Evolutionary conservation across 92 coral and sea anemone species (phyloP), one percentile per base, ranked within the genome.

Genomic region (Palythoa grandis): DNA sequence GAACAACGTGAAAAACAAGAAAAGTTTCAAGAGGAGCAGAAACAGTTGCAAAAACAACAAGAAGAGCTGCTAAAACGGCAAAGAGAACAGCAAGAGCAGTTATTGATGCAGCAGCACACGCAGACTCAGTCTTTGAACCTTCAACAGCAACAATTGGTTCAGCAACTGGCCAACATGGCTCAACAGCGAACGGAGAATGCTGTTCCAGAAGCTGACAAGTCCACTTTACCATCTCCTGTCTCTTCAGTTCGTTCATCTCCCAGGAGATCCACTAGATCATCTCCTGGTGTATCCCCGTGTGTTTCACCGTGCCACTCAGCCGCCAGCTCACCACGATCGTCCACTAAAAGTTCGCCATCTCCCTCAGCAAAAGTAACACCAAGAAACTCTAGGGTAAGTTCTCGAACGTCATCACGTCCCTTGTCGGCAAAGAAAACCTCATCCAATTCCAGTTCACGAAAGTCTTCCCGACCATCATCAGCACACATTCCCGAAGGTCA

Each of bases 31-130:
- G 99, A 97, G 50, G 97, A 95, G 52, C 98, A 93, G 88, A 90
- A 86, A 74, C 91, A 94, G 29, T 87, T 97, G 24, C 97, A 97
- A 50, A 89, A 93, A 57, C 96, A 97, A 47, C 99, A 97, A 91
- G 95, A 95, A 39, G 98, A 95, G 43, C 87, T 97, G 39, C 82
- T 97, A 16, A 89, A 83, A 57, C 94, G 94, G 57, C 99, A 97
- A 68, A 91, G 88, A 73, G 95, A 93, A 29, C 97, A 95, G 57
- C 97, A 95, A 77, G 99, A 97, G 53, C 98, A 95, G 52, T 76
- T 97, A 14, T 90, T 97, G 52, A 90, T 89, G 90, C 98, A 96
- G 67, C 97, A 95, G 74, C 89, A 87, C 90, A 92, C 86, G 78
- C 98, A 94, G 70, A 92, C 88, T 7, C 98, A 94, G 88, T 86